These are phyloP conservation scores for Poecilia wingei DNA, from an alignment of 2,797 vertebrate species.

Conservation along the genomic window DNA sequence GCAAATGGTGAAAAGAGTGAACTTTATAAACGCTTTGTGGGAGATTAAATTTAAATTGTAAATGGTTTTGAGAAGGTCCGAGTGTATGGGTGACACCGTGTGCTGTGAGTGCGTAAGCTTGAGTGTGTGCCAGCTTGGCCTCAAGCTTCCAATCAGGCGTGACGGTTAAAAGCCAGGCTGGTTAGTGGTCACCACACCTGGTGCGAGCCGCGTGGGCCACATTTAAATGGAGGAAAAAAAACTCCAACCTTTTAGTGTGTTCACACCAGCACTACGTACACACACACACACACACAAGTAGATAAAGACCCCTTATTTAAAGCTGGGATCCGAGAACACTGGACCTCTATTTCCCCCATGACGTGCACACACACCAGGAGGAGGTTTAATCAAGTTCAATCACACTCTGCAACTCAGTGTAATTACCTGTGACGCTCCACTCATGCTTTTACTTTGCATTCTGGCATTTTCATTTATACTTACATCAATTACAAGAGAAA, in stretches of 20 bases:
- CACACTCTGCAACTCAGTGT: conserved; percentile 53
- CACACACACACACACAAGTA: conserved; percentile 41
- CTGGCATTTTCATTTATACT: conserved; percentile 62
- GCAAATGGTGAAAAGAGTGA: conserved; percentile 13
- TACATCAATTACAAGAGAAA: conserved; percentile 42
- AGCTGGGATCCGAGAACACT: conserved; percentile 68
- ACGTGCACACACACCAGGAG: conserved; percentile 39
- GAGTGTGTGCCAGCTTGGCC: conserved; percentile 39
- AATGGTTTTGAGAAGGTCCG: conserved; percentile 38
- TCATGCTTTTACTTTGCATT: conserved; percentile 60
- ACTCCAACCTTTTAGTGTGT: conserved; percentile 56
- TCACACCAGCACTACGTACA: conserved; percentile 51
- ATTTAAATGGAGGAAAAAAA: conserved; percentile 61
- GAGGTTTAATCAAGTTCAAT: conserved; percentile 73
- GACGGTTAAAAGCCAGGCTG: conserved; percentile 64
- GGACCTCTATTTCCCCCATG: conserved; percentile 69
- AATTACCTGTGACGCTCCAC: conserved; percentile 64
- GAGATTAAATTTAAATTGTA: conserved; percentile 50
- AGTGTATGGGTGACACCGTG: conserved; percentile 20
- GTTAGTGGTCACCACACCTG: conserved; percentile 70
- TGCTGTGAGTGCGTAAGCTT: conserved; percentile 20
- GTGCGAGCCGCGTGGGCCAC: conserved; percentile 49
- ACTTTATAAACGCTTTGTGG: conserved; percentile 43
- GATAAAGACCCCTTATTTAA: conserved; percentile 75
- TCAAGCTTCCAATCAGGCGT: conserved; percentile 60